Conservation (phyloP, 2,888 invertebrate species). For the Hypselothyrea guttata region DNA sequence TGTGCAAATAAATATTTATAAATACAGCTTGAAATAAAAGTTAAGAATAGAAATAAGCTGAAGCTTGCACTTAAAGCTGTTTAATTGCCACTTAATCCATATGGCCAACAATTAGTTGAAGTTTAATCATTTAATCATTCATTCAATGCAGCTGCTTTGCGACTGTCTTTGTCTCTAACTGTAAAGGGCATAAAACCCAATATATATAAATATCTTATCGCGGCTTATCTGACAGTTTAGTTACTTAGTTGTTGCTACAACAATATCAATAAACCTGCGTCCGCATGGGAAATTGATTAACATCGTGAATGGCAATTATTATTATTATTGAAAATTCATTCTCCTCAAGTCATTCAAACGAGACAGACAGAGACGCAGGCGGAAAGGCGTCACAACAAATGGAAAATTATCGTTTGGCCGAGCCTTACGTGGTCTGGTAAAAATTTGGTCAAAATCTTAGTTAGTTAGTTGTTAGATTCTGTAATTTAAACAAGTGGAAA, state of each 20-base stretch:
- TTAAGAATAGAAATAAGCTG: no score
- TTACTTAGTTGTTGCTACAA: constrained; percentile 21
- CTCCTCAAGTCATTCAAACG: constrained; percentile 15
- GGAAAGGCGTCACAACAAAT: constrained; percentile 12
- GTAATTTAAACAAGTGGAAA: no score
- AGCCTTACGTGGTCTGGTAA: constrained; percentile 45
- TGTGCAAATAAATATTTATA: no score
- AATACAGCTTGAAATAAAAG: no score
- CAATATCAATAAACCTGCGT: neutral
- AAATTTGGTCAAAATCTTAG: neutral
- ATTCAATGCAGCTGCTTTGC: no score
- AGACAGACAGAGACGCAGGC: constrained; percentile 7
- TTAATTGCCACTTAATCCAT: no score
- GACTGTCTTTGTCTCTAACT: neutral
- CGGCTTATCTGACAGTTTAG: constrained; percentile 34
- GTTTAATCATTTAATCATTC: no score
- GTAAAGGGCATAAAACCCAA: neutral
- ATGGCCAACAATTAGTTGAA: no score
- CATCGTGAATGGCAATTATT: constrained; percentile 28
- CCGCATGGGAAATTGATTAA: constrained; percentile 31
- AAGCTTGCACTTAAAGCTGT: no score
- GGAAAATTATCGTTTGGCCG: constrained; percentile 22
- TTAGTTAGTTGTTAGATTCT: no score
- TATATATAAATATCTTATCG: constrained; percentile 41
- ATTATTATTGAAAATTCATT: constrained; percentile 36